These are phyloP conservation scores for Pantherophis guttatus DNA, from an alignment of 2,113 vertebrate genomes.

Conservation along the genomic window DNA sequence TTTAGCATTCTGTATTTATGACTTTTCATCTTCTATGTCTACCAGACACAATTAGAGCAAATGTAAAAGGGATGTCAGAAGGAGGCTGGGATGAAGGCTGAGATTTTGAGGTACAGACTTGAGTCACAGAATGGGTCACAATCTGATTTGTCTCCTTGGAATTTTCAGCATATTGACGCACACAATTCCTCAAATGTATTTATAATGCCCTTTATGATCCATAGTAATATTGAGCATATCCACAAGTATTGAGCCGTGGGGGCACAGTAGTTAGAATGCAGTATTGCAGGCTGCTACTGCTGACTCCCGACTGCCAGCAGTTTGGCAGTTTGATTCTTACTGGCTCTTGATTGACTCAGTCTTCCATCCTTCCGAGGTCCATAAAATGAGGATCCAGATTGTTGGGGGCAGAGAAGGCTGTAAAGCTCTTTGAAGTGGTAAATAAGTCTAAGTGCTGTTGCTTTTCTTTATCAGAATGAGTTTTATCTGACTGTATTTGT, in stretches of 20 bases:
- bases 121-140: slow-evolving; percentile 35
- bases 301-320: neutral
- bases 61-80: slow-evolving; percentile 27
- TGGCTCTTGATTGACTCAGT: neutral
- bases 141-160: slow-evolving; percentile 51
- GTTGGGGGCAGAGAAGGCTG: neutral
- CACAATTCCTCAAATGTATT: slow-evolving; percentile 36
- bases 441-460: neutral
- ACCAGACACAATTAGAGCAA: slow-evolving; percentile 7
- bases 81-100: neutral
- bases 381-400: neutral
- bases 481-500: neutral
- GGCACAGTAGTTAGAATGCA: neutral
- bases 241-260: neutral
- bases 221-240: neutral
- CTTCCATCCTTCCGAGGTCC: neutral
- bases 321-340: neutral
- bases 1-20: slow-evolving; percentile 52
- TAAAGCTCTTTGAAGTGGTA: neutral
- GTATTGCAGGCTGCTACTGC: neutral
- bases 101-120: slow-evolving; percentile 24
- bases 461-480: neutral
- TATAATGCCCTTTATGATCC: slow-evolving; percentile 49
- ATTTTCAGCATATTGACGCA: neutral
- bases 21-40: slow-evolving; percentile 29